Percentiles rank a stretch among this genome's conserved stretches.
Conservation (phyloP, 2,888 invertebrate genomes). For the Saturnia japonica region DNA sequence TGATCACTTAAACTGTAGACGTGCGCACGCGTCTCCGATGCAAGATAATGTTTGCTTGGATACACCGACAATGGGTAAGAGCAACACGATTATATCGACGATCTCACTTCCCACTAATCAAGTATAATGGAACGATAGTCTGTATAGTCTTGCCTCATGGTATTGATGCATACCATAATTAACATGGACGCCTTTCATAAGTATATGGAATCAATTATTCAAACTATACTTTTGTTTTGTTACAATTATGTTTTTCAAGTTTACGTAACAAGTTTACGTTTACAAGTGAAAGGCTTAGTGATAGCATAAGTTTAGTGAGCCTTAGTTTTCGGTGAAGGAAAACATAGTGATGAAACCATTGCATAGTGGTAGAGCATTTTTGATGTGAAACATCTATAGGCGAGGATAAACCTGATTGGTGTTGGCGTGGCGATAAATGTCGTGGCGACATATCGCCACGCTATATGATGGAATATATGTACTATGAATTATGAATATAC, state of each 20-base stretch:
- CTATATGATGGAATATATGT: too few species aligned
- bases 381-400: too few species aligned
- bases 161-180: not conserved
- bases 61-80: slow-evolving; percentile 40
- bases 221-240: not conserved
- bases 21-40: slow-evolving; percentile 53
- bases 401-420: too few species aligned
- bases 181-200: not conserved
- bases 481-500: too few species aligned
- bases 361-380: too few species aligned
- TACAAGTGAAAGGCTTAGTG: too few species aligned
- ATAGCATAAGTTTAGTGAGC: too few species aligned
- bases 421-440: too few species aligned
- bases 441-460: too few species aligned
- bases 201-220: not conserved
- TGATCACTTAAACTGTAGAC: slow-evolving; percentile 73
- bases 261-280: too few species aligned
- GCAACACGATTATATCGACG: slow-evolving; percentile 23
- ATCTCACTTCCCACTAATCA: slow-evolving; percentile 16
- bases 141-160: not conserved
- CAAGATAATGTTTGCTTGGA: slow-evolving; percentile 60
- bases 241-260: not conserved
- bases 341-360: too few species aligned
- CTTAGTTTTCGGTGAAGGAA: too few species aligned
- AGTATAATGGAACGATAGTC: slow-evolving; percentile 4